These are phyloP conservation scores for Atta cephalotes DNA, from an alignment of 1,140 invertebrate species.

Conservation along the genomic window DNA sequence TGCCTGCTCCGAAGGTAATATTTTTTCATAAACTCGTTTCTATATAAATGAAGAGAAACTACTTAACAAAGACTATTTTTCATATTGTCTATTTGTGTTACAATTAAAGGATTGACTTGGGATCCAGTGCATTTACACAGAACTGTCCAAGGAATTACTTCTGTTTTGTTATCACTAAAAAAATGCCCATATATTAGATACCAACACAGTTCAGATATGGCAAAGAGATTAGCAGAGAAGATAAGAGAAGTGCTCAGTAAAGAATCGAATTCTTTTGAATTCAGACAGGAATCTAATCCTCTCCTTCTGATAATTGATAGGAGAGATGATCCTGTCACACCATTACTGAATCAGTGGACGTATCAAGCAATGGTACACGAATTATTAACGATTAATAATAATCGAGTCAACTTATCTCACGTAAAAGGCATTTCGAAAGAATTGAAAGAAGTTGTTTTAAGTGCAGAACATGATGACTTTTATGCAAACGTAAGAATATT, in stretches of 20 bases:
- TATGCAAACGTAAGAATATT: constrained; percentile 92
- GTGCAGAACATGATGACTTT: constrained; percentile 98
- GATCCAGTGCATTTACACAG: constrained; percentile 91
- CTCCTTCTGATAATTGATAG: constrained; percentile 96
- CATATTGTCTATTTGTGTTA: constrained; percentile 33
- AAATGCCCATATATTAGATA: constrained; percentile 96
- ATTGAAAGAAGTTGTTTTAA: constrained; percentile 96
- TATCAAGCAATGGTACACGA: constrained; percentile 99
- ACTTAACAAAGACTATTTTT: constrained; percentile 1
- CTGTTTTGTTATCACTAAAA: constrained; percentile 96
- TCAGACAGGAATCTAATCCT: constrained; percentile 91
- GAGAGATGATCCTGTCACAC: constrained; percentile 97
- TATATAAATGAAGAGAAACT: constrained; percentile 20
- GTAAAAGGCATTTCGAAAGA: constrained; percentile 95
- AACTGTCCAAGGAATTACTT: constrained; percentile 94
- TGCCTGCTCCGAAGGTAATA: constrained; percentile 88
- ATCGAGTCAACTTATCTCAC: constrained; percentile 95
- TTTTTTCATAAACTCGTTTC: constrained; percentile 13
- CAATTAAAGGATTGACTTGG: constrained; percentile 90
- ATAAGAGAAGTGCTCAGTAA: constrained; percentile 94
- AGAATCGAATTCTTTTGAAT: constrained; percentile 95
- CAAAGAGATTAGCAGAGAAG: constrained; percentile 94
- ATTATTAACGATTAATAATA: constrained; percentile 97
- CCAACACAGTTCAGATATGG: constrained; percentile 95
- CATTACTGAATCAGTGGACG: constrained; percentile 99